A percentile compares a stretch with the other conserved stretches of the same genome.
Conservation (phyloP, 1,140 invertebrate species). For the Hyles euphorbiae region DNA sequence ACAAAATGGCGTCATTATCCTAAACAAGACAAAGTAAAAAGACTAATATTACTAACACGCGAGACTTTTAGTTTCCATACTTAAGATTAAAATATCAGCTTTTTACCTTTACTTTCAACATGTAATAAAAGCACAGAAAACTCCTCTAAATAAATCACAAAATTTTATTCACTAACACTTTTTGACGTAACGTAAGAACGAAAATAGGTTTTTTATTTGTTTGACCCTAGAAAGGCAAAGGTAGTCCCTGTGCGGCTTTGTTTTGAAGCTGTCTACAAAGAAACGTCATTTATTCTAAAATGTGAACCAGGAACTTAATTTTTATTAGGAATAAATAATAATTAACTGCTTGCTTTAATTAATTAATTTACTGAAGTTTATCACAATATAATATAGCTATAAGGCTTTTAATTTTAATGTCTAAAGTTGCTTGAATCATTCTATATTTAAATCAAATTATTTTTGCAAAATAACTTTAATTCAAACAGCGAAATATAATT, state of each 20-base stretch:
- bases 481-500: too few relatives aligned
- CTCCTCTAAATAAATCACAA: constrained; percentile 49
- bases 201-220: constrained; percentile 46
- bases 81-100: constrained; percentile 7
- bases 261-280: too few relatives aligned
- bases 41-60: constrained; percentile 1
- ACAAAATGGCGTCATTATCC: constrained; percentile 73
- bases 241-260: background rate
- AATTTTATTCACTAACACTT: constrained; percentile 57
- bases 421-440: too few relatives aligned
- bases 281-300: too few relatives aligned
- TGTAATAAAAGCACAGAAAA: constrained; percentile 42
- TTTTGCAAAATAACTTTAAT: too few relatives aligned
- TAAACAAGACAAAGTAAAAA: constrained; percentile 51
- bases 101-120: constrained; percentile 35
- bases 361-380: too few relatives aligned
- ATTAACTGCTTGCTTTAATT: too few relatives aligned
- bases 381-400: too few relatives aligned
- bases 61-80: background rate
- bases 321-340: too few relatives aligned
- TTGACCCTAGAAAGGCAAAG: constrained; percentile 12
- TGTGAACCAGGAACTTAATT: too few relatives aligned
- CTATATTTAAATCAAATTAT: too few relatives aligned
- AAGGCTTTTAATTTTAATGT: too few relatives aligned
- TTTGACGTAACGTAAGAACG: constrained; percentile 66